phyloP scores from a whole-genome alignment of 1,140 invertebrate genomes.

The Formica exsecta region DNA sequence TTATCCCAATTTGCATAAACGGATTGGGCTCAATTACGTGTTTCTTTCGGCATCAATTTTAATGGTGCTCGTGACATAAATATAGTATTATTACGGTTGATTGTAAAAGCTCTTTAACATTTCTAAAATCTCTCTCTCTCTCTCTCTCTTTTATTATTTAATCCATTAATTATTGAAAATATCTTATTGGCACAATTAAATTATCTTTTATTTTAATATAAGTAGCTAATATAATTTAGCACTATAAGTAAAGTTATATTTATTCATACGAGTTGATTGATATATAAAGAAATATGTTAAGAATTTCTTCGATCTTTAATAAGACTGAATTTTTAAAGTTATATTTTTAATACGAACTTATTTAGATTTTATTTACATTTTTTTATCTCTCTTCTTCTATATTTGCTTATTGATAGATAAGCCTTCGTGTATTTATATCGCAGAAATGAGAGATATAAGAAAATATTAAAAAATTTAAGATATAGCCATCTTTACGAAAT shows the following conservation, averaged over 20 bases:
- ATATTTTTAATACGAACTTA: not conserved
- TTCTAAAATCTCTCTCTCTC: not conserved
- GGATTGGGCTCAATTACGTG: not conserved
- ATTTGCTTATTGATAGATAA: not conserved
- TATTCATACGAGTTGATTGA: not conserved
- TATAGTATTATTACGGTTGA: not conserved
- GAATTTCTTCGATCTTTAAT: too few species aligned
- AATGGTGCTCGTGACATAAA: conserved; percentile 28
- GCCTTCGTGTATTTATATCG: not conserved
- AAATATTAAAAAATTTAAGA: not conserved
- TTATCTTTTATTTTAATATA: not conserved
- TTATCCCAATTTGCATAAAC: conserved; percentile 1
- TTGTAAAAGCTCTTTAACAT: conserved; percentile 23
- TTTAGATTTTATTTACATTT: not conserved
- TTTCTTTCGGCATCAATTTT: conserved; percentile 30
- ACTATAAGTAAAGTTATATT: too few species aligned
- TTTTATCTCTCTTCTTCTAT: not conserved
- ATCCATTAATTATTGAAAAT: not conserved
- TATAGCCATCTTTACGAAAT: not conserved
- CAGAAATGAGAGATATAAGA: not conserved
- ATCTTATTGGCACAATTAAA: not conserved
- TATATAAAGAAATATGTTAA: not conserved
- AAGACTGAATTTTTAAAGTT: too few species aligned
- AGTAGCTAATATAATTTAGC: too few species aligned
- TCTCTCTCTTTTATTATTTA: not conserved